Conservation (phyloP, 2,797 vertebrate species). For the Lates japonicus region DNA sequence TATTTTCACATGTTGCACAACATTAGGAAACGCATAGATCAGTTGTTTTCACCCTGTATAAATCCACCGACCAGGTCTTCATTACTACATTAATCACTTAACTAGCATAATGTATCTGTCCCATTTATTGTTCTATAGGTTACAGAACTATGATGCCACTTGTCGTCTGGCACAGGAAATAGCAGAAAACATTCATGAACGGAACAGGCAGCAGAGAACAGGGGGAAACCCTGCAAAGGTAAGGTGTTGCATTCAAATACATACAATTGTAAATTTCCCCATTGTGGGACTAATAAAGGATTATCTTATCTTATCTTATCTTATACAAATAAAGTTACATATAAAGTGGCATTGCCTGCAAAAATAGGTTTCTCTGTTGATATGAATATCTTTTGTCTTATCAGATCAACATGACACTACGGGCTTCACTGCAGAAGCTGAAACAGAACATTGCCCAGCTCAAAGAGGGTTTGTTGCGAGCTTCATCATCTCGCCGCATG, state of each 20-base stretch:
- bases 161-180: constrained; percentile 93
- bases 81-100: neutral
- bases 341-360: neutral
- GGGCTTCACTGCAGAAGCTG: constrained; percentile 92
- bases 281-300: too few relatives aligned
- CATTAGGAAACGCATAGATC: too few relatives aligned
- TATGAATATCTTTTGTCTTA: constrained; percentile 46
- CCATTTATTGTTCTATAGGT: constrained; percentile 79
- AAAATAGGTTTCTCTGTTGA: neutral
- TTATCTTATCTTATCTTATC: too few relatives aligned
- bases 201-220: constrained; percentile 90
- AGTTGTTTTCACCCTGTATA: neutral
- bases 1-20: neutral
- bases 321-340: too few relatives aligned
- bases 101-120: neutral
- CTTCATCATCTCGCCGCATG: constrained; percentile 90
- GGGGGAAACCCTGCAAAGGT: constrained; percentile 94
- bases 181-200: constrained; percentile 94
- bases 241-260: constrained; percentile 4
- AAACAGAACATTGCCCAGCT: constrained; percentile 92
- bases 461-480: constrained; percentile 90
- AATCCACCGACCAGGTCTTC: neutral
- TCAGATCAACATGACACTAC: constrained; percentile 92
- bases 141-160: constrained; percentile 91
- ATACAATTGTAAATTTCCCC: too few relatives aligned